Base-by-base conservation (phyloP, 2,797 vertebrate species). In the Sebastes flavidus region DNA sequence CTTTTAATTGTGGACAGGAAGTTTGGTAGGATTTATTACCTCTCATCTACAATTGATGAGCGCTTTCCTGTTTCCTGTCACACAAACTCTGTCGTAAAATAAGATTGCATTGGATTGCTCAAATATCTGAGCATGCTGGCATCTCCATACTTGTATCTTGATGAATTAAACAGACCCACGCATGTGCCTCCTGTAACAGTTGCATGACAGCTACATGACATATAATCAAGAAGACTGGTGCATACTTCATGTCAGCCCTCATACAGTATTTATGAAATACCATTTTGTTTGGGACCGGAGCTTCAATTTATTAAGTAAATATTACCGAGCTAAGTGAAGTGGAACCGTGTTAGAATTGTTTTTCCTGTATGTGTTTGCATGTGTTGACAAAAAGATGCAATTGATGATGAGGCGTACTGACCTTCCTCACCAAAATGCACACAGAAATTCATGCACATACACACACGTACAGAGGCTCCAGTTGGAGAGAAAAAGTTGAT, bases 241-340 rank as follows among this genome's bases (percentile, higher is more conserved):
- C 42, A 58, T 49, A 16, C 34, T 38, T 65, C 12, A n/a, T 36
- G 10, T 77, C 65, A 72, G 71, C 30, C 54, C 63, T 75, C 73
- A 80, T 81, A 20, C n/a, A 38, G 36, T 67, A 81, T 85, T 82
- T 29, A 75, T 75, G 22, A 72, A 83, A 73, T 52, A 49, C 8
- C 20, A 55, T 78, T 76, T 84, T 58, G 46, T 72, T 80, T 87
- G 24, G 9, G 32, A 65, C 24, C n/a, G 52, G 3, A 63, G 32
- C 74, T 56, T 71, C 27, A 70, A 80, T 85, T 76, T 69, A 68
- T 84, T 65, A 81, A 77, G 72, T 54, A 72, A 81, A 82, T 74
- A 59, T 85, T 65, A 75, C 27, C 1, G 3, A 24, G 67, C n/a
- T 60, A 63, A 71, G 75, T 79, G 59, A 81, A 83, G 67, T 55